phyloP scores from a whole-genome alignment of 2,797 vertebrate genomes.

The Vireo griseus region DNA sequence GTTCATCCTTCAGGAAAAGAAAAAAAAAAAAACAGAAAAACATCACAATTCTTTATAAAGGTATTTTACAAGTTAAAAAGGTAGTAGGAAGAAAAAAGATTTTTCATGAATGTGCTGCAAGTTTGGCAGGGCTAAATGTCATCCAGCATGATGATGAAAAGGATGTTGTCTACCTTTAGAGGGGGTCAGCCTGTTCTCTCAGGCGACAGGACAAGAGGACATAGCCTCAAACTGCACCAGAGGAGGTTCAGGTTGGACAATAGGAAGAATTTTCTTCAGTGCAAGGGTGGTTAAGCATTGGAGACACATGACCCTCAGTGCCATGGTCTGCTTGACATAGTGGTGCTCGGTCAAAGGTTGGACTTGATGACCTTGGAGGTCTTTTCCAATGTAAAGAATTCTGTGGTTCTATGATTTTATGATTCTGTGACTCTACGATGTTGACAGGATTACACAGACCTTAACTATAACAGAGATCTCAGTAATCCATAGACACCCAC shows the following conservation, averaged over 20 bases:
- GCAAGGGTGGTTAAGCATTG: neutral
- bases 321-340: neutral
- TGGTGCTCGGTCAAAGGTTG: neutral
- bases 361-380: neutral
- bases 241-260: neutral
- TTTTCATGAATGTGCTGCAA: neutral
- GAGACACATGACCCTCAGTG: neutral
- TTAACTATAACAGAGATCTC: neutral
- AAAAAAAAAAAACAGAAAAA: neutral
- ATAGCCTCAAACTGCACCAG: neutral
- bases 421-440: neutral
- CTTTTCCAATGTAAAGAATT: neutral
- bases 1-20: constrained; percentile 66
- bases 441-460: neutral
- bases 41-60: neutral
- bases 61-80: neutral
- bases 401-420: neutral
- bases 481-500: neutral
- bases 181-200: neutral
- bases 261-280: neutral
- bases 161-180: neutral
- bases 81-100: neutral
- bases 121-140: neutral
- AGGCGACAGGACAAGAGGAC: neutral
- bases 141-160: neutral